Conservation (phyloP, 2,888 invertebrate genomes). For the Meiosimyza platycephala region DNA sequence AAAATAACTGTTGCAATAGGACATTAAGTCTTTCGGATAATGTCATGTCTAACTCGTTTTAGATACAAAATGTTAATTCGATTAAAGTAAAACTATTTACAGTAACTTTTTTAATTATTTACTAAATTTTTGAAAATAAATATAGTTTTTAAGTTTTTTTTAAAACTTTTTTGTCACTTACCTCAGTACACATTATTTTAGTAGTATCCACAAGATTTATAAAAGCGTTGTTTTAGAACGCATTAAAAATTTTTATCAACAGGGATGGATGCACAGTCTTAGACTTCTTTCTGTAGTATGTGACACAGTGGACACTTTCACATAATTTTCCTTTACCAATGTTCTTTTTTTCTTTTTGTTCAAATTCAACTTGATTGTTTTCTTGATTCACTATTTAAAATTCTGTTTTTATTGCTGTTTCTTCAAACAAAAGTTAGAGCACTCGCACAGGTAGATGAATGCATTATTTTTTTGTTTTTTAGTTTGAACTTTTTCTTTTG, state of each 20-base stretch:
- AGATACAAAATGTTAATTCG: too few relatives aligned
- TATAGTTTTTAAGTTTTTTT: neutral
- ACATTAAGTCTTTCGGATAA: too few relatives aligned
- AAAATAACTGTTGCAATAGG: too few relatives aligned
- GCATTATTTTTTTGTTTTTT: neutral
- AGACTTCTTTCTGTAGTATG: neutral
- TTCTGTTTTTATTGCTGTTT: slow-evolving; percentile 26
- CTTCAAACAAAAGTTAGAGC: neutral
- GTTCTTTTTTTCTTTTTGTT: slow-evolving; percentile 29
- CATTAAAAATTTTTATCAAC: neutral
- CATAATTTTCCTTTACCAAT: slow-evolving; percentile 3
- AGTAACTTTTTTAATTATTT: too few relatives aligned
- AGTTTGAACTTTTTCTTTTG: neutral
- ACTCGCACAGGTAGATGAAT: slow-evolving; percentile 8
- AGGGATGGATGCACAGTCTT: neutral
- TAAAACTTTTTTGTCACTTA: slow-evolving; percentile 39
- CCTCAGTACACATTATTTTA: slow-evolving; percentile 52
- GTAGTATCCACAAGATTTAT: slow-evolving; percentile 24
- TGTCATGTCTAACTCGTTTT: too few relatives aligned
- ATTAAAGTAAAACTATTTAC: too few relatives aligned
- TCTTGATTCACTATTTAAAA: slow-evolving; percentile 22
- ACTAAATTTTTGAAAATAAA: neutral
- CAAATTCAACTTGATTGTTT: neutral
- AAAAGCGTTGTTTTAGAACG: slow-evolving; percentile 17
- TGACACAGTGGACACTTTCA: neutral